Conservation (phyloP, 2,888 invertebrate genomes). For the Eledone cirrhosa region DNA sequence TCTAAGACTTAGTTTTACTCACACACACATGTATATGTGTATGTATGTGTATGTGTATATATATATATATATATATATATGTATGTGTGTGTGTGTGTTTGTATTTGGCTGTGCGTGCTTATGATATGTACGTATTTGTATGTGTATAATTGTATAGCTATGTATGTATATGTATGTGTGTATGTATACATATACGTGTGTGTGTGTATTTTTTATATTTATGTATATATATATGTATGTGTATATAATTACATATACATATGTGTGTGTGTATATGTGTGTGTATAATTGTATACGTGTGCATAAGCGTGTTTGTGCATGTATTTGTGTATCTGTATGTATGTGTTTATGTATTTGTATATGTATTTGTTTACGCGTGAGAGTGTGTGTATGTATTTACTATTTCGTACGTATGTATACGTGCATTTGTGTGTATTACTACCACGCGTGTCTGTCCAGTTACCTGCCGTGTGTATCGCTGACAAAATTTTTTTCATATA, state of each 20-base stretch:
- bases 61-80: no score
- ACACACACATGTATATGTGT: not conserved
- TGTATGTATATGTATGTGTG: not conserved
- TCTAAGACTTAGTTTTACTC: not conserved
- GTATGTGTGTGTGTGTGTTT: not conserved
- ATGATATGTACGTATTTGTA: not conserved
- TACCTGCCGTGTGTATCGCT: no score
- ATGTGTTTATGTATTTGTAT: not conserved
- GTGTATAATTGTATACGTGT: not conserved
- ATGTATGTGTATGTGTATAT: no score
- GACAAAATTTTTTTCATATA: no score
- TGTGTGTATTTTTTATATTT: not conserved
- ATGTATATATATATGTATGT: not conserved
- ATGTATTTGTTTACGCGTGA: not conserved
- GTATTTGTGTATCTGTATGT: not conserved
- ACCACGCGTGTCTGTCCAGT: no score
- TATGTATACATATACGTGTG: not conserved
- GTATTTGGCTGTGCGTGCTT: not conserved
- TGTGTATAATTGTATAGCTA: no score
- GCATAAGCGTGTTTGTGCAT: not conserved
- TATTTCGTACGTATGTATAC: no score
- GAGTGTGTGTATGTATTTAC: not conserved
- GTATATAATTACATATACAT: not conserved
- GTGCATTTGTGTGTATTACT: no score
- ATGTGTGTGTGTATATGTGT: not conserved